phyloP scores from a whole-genome alignment of 2,797 vertebrate genomes.

The Sebastes paucispinis region DNA sequence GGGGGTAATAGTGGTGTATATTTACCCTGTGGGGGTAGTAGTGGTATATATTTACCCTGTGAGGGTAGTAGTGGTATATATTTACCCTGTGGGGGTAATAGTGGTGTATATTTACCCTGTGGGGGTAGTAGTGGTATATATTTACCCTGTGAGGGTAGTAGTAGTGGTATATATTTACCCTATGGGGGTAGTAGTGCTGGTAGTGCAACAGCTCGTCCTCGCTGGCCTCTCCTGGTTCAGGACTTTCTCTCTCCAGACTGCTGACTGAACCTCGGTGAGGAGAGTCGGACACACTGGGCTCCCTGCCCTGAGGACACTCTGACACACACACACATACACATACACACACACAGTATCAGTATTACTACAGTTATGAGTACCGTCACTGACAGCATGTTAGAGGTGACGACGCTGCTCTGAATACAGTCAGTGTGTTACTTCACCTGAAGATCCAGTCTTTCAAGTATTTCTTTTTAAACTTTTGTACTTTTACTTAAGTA shows the following conservation, averaged over 20 bases:
- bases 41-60: no score
- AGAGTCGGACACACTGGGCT: conserved; percentile 48
- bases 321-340: conserved; percentile 38
- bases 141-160: neutral
- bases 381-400: neutral
- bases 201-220: conserved; percentile 65
- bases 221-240: conserved; percentile 70
- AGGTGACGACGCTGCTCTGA: no score
- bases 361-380: neutral
- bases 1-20: no score
- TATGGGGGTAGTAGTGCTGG: conserved; percentile 53
- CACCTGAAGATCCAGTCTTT: no score
- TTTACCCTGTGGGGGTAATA: neutral
- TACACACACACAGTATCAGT: conserved; percentile 15
- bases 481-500: neutral
- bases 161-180: conserved; percentile 20
- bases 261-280: conserved; percentile 65
- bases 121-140: neutral
- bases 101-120: neutral
- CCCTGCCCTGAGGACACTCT: conserved; percentile 60
- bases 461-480: no score
- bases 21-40: no score
- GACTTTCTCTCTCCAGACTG: conserved; percentile 73
- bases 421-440: no score
- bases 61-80: rapidly evolving